phyloP scores from a whole-genome alignment of 2,113 vertebrate species.

The Pollimyrus isidori region DNA sequence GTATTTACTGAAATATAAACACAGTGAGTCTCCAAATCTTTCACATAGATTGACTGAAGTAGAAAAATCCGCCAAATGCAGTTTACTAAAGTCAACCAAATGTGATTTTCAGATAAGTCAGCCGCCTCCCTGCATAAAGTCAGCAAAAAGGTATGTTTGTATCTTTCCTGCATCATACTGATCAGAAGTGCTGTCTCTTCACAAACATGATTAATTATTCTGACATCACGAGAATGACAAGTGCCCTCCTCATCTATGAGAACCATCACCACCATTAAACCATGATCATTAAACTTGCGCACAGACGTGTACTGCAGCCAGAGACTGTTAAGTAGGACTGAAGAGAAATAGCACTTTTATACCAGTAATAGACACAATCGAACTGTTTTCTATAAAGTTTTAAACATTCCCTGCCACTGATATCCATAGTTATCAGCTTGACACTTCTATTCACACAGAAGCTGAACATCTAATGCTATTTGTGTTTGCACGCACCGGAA shows the following conservation, averaged over 20 bases:
- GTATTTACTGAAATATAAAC: not conserved
- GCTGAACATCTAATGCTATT: not conserved
- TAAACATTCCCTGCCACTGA: not conserved
- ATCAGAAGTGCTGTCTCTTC: not conserved
- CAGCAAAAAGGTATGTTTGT: not conserved
- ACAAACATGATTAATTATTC: not conserved
- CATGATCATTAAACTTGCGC: not conserved
- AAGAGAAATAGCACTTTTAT: not conserved
- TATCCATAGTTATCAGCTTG: not conserved
- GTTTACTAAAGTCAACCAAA: not conserved
- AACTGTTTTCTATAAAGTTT: not conserved
- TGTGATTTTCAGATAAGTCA: not conserved
- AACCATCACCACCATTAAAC: not conserved
- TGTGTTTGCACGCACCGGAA: not conserved
- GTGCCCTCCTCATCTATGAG: not conserved
- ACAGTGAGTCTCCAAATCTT: not conserved
- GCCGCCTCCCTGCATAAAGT: not conserved
- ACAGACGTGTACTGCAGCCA: not conserved
- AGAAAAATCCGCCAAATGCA: not conserved
- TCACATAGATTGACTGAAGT: not conserved
- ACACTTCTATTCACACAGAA: not conserved
- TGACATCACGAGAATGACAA: not conserved
- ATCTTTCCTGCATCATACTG: not conserved
- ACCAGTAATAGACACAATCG: not conserved
- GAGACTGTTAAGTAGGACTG: not conserved